Percentiles rank a stretch among this genome's conserved stretches.
phyloP scores from a whole-genome alignment of 2,888 invertebrate genomes.

The Calephelis perditalis region DNA sequence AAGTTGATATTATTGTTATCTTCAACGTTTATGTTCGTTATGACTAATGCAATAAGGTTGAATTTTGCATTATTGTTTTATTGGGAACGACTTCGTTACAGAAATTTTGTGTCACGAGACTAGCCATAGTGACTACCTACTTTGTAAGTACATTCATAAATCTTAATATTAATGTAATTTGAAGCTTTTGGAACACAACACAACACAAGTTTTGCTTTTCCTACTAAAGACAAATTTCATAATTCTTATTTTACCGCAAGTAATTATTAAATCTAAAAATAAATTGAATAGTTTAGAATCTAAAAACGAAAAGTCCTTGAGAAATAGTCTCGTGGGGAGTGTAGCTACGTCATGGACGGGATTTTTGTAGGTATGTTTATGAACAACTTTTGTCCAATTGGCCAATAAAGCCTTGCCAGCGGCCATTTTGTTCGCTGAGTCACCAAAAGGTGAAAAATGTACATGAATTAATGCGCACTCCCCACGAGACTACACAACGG shows the following conservation, averaged over 20 bases:
- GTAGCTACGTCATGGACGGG: constrained; percentile 63
- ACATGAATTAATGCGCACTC: constrained; percentile 75
- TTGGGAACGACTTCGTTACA: constrained; percentile 29
- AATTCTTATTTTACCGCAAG: constrained; percentile 20
- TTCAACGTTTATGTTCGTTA: constrained; percentile 33
- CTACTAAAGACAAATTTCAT: background rate
- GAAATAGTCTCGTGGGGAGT: constrained; percentile 75
- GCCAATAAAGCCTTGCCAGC: constrained; percentile 73
- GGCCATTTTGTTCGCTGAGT: constrained; percentile 83
- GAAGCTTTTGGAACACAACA: constrained; percentile 24
- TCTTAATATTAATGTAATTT: constrained; percentile 49
- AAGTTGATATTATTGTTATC: constrained; percentile 39
- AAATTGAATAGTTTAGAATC: constrained; percentile 44
- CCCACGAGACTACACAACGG: constrained; percentile 79
- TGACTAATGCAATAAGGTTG: constrained; percentile 35
- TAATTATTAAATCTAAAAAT: constrained; percentile 37
- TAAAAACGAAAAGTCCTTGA: constrained; percentile 74
- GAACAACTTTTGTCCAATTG: constrained; percentile 58
- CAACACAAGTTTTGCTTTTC: background rate
- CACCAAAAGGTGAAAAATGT: constrained; percentile 81
- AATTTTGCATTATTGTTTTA: constrained; percentile 38
- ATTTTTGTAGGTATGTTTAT: constrained; percentile 65
- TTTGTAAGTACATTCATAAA: constrained; percentile 73
- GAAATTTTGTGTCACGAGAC: constrained; percentile 54
- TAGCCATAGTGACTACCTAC: constrained; percentile 68